Conservation (phyloP, 2,113 vertebrate species). For the Polypterus senegalus region DNA sequence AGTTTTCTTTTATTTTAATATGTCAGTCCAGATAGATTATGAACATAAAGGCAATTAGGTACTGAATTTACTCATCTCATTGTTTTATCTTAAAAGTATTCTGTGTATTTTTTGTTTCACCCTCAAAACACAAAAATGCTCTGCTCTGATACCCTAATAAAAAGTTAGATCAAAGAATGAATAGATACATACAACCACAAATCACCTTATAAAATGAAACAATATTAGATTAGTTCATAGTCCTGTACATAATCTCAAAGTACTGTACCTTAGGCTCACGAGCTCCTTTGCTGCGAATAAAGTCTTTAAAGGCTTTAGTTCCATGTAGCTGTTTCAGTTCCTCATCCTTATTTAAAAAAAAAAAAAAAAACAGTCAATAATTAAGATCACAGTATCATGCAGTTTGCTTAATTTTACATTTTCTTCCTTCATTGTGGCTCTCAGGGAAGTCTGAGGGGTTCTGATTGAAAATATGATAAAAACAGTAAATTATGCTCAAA, state of each 20-base stretch:
- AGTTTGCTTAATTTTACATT: background rate
- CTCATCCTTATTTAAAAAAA: slow-evolving; percentile 26
- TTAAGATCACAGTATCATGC: background rate
- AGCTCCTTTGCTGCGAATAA: slow-evolving; percentile 33
- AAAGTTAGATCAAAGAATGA: background rate
- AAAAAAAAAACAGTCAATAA: background rate
- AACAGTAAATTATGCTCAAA: background rate
- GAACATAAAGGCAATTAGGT: too few species aligned
- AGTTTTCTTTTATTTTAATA: too few species aligned
- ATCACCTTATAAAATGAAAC: background rate
- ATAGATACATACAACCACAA: background rate
- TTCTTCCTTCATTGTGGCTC: background rate
- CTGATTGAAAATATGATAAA: background rate
- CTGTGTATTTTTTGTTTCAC: too few species aligned
- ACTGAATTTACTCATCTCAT: too few species aligned
- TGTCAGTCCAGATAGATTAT: too few species aligned
- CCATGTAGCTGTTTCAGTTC: slow-evolving; percentile 28
- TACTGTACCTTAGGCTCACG: slow-evolving; percentile 27
- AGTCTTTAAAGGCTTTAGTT: slow-evolving; percentile 37
- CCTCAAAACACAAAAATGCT: too few species aligned
- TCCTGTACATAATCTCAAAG: background rate
- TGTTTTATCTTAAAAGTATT: too few species aligned
- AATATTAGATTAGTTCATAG: too few species aligned
- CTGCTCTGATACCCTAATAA: too few species aligned
- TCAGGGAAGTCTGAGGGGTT: background rate